Evolutionary conservation across 2,113 vertebrate genomes (phyloP), one percentile per base, ranked within the genome.

Genomic region (Neotoma lepida): DNA sequence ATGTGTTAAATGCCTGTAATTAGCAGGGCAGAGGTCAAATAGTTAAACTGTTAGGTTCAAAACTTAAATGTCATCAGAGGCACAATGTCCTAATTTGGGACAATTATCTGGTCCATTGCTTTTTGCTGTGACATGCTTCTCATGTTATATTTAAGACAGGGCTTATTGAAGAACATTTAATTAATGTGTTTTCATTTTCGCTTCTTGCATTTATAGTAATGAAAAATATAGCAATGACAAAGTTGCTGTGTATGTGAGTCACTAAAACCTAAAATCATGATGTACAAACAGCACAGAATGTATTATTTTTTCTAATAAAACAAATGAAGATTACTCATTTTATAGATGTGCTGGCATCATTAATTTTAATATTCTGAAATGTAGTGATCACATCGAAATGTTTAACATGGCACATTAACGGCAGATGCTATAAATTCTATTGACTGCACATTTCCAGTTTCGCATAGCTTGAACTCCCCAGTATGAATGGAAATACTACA

Each of bases 321-420:
- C 80, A 78, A 88, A 89, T 12, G n/a, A 89, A 49, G 49, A 80
- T 30, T 66, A 26, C 87, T 64, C n/a, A 90, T 80, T 68, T 74
- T 68, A 58, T 81, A 71, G 44, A 94, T 68, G 41, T 93, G 41
- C 33, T 18, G n/a, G 49, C 46, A 63, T 88, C 56, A 24, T 90
- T 88, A 33, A 64, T 95, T 74, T 97, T 76, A 92, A 88, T 70
- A 84, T 76, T 78, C 26, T 84, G 63, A 95, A 86, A 89, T 56
- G 76, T 95, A 95, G 94, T 97, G 97, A 98, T 95, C 96, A 96
- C 92, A 94, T 39, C 88, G 61, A 97, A 96, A 2, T 68, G 44
- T 92, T 97, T 98, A 98, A 96, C 86, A 94, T n/a, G 90, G 92
- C 96, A 96, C 90, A 97, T 97, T 97, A 90, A 97, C 96, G 95